Percentiles rank a stretch among this genome's conserved stretches.
phyloP scores from a whole-genome alignment of 2,113 vertebrate species.

The Ophiodon elongatus region DNA sequence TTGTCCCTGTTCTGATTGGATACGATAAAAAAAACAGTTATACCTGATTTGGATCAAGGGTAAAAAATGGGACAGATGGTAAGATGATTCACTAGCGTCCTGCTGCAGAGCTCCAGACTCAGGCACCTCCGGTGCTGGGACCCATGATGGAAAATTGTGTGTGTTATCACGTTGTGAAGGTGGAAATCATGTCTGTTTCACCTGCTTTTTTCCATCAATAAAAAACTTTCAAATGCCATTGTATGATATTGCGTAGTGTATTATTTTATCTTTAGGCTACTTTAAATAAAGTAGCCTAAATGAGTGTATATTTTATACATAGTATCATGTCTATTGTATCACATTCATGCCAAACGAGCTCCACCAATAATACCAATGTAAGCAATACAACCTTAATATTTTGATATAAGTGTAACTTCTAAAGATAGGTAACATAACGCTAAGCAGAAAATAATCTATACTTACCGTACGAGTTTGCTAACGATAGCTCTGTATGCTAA shows the following conservation, averaged over 20 bases:
- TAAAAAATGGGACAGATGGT: conserved; percentile 14
- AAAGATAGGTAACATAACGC: no score
- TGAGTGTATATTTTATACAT: no score
- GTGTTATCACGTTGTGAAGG: not conserved
- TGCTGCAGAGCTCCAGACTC: not conserved
- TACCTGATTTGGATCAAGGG: conserved; percentile 59
- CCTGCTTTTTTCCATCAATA: not conserved
- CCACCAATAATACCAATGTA: not conserved
- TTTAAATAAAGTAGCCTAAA: not conserved
- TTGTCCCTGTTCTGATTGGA: conserved; percentile 87
- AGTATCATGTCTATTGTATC: no score
- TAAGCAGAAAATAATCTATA: no score
- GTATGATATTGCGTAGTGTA: not conserved
- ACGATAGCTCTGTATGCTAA: no score
- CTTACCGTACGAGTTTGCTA: no score
- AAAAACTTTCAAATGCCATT: not conserved
- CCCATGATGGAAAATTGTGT: not conserved
- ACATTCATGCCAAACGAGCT: not conserved
- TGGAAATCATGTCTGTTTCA: no score
- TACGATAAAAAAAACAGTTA: conserved; percentile 56
- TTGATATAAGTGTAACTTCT: no score
- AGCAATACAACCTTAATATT: not conserved
- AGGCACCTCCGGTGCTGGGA: not conserved
- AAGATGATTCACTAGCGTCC: not conserved
- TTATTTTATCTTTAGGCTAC: not conserved